phyloP scores from a whole-genome alignment of 2,888 invertebrate species.

The Bombylius major region DNA sequence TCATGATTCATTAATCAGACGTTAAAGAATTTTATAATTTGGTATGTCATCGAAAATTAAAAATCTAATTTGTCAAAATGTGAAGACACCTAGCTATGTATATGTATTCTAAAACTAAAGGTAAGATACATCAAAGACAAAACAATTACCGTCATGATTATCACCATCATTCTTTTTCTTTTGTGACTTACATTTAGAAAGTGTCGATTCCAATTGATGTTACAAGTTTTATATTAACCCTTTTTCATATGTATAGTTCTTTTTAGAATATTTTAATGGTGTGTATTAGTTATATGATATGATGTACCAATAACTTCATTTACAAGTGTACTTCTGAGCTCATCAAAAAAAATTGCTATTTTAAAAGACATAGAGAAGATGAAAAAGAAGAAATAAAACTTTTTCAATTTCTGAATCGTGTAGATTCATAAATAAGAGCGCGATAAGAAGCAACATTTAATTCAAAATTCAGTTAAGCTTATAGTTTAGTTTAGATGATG shows the following conservation, averaged over 20 bases:
- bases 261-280: neutral
- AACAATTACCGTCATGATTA: neutral
- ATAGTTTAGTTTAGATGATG: no score
- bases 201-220: constrained; percentile 11
- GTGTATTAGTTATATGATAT: no score
- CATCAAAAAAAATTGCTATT: neutral
- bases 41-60: constrained; percentile 7
- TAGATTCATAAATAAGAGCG: neutral
- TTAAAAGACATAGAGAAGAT: neutral
- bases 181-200: constrained; percentile 1
- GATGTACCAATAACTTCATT: neutral
- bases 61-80: constrained; percentile 8
- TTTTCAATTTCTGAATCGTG: neutral
- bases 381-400: neutral
- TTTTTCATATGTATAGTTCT: neutral
- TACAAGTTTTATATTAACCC: constrained; percentile 5
- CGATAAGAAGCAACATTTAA: neutral
- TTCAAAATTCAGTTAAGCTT: neutral
- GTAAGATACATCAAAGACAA: neutral
- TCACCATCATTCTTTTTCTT: neutral
- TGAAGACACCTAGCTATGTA: neutral
- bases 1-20: neutral
- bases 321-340: neutral
- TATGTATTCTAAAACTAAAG: neutral
- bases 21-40: neutral